Base-by-base conservation (phyloP, 2,888 invertebrate genomes). In the Drosophila nigricruria region DNA sequence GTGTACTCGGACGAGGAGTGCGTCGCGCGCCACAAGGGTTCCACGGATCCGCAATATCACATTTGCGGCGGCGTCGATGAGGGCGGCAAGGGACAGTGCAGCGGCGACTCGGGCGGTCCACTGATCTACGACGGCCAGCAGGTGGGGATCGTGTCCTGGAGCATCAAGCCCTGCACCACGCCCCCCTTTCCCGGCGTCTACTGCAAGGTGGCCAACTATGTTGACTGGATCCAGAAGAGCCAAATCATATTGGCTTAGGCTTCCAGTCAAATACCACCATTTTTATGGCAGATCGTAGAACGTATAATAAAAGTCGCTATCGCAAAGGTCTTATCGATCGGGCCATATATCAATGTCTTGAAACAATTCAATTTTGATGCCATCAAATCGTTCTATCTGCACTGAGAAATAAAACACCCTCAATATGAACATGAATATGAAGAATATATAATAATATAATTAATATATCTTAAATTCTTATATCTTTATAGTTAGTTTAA, bases 61-160 rank as follows among this genome's bases (percentile, higher is more conserved):
- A 90, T 94, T 61, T 94, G 94, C 70, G 93, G 92, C 1, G 92
- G 92, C 10, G 80, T 84, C 12, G 88, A 89, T 59, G 86, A 83
- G 34, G 89, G 88, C 14, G 89, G 91, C 43, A 91, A 92, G 61
- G 92, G 92, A 14, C 91, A 92, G 32, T 93, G 93, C 72, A 90
- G 82, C 49, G 92, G 92, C 0, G 93, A 92, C 52, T 92, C 92
- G 2, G 92, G 92, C 14, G 92, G 92, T 3, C 91, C 93, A 0
- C 78, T 93, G 2, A 42, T 92, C 23, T 81, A 84, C 4, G 69
- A 91, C 18, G 89, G 82, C 6, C 67, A 77, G 3, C 92, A 92
- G 77, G 86, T 93, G 42, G 94, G 94, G 34, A 91, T 93, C 42
- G 93, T 93, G 4, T 93, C 93, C 2, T 94, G 93, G 93, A 93